Conservation (phyloP, 2,888 invertebrate genomes). For the Chironomus tentans region DNA sequence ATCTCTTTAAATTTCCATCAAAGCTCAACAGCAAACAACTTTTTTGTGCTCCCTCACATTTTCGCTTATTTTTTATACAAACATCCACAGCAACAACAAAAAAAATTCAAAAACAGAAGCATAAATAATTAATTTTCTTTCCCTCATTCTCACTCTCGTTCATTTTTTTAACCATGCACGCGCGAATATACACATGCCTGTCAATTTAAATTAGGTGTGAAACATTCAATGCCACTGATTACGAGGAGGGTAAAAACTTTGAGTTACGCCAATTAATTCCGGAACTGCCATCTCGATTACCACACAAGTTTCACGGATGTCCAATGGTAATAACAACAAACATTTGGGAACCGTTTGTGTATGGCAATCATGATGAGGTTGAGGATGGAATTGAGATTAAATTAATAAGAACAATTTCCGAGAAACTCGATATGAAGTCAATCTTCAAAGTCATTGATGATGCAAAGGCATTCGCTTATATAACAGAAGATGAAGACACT, state of each 20-base stretch:
- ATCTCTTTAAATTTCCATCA: too few species aligned
- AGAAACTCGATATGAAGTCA: conserved; percentile 35
- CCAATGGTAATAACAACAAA: conserved; percentile 14
- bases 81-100: too few species aligned
- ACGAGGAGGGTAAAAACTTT: conserved; percentile 15
- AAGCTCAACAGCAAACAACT: too few species aligned
- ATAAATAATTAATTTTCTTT: too few species aligned
- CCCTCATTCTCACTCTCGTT: too few species aligned
- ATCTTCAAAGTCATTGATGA: conserved; percentile 23
- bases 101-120: too few species aligned
- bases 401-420: conserved; percentile 36
- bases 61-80: too few species aligned
- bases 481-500: conserved; percentile 21
- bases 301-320: conserved; percentile 14
- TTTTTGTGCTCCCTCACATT: too few species aligned
- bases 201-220: conserved; percentile 7
- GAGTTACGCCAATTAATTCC: conserved; percentile 18
- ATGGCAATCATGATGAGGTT: conserved; percentile 12
- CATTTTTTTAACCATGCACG: too few species aligned
- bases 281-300: conserved; percentile 11
- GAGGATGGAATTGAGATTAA: conserved; percentile 37
- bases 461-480: conserved; percentile 1
- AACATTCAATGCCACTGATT: conserved; percentile 10
- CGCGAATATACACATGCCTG: neutral
- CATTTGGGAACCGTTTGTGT: conserved; percentile 18